Base-by-base conservation (phyloP, 1,140 invertebrate genomes). In the Holcopasites calliopsidis region DNA sequence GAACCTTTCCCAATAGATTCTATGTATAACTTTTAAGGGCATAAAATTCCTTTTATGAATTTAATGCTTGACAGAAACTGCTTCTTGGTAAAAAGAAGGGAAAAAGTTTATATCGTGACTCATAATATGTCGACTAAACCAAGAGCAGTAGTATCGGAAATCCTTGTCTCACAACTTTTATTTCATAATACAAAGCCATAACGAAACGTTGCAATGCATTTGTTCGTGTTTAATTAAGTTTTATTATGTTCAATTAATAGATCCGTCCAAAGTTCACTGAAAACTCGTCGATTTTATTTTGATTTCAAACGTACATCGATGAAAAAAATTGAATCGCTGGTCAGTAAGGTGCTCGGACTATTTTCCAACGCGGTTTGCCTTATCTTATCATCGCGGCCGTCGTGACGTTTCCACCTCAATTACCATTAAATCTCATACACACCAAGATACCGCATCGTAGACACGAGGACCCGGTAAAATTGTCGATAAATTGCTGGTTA, bases 341-440 rank as follows among this genome's bases (percentile, higher is more conserved):
- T n/a, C n/a, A n/a, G n/a, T n/a, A n/a, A n/a, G n/a, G n/a, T n/a
- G n/a, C n/a, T 61, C 42, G 52, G 54, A 52, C 38, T 28, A 2
- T 16, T 78, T 78, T 55, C 72, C 35, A 21, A 54, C 11, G 16
- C 31, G 23, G 6, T 21, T 66, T 11, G 33, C 7, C 33, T 79
- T 80, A 79, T 80, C 78, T 80, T 80, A 80, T 80, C 69, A 28
- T 18, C 21, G 0, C 6, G 16, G 69, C 13, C 11, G 38, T 60
- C 40, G 31, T 54, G 40, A 66, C 76, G 47, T 65, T 57, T 3
- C 18, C 49, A n/a, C 47, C 50, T 50, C 11, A 31, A 26, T 47
- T n/a, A 47, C 28, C 54, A 44, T 57, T 38, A 47, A 79, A 80
- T 79, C 54, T 74, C 40, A 18, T 60, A 38, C 72, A 65, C 23